A percentile compares a stretch with the other conserved stretches of the same genome.
phyloP scores from a whole-genome alignment of 1,140 invertebrate genomes.

The Monomorium pharaonis region DNA sequence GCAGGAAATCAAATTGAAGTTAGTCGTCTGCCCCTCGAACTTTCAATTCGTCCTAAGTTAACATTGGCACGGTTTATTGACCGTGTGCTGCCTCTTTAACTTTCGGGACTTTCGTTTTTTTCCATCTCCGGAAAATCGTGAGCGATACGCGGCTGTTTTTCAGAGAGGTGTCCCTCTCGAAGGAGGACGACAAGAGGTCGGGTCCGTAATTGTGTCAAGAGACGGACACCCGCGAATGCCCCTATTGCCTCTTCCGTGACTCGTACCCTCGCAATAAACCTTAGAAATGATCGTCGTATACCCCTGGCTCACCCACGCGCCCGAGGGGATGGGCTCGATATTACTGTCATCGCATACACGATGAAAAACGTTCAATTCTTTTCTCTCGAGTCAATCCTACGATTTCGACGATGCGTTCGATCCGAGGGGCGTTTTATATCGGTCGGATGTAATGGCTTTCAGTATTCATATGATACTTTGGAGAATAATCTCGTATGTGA shows the following conservation, averaged over 20 bases:
- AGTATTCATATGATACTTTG: slow-evolving; percentile 32
- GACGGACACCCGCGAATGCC: background rate
- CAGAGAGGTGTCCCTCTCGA: background rate
- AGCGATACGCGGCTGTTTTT: slow-evolving; percentile 4
- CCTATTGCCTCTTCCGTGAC: background rate
- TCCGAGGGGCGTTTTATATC: slow-evolving; percentile 34
- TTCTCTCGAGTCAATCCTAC: slow-evolving; percentile 16
- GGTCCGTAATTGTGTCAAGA: slow-evolving; percentile 34
- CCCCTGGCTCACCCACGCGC: background rate
- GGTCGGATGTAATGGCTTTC: background rate
- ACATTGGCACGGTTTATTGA: slow-evolving; percentile 49
- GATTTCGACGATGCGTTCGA: slow-evolving; percentile 14
- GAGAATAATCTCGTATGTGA: background rate
- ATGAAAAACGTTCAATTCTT: slow-evolving; percentile 51
- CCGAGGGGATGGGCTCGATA: slow-evolving; percentile 9
- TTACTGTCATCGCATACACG: slow-evolving; percentile 33
- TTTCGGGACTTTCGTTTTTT: slow-evolving; percentile 55
- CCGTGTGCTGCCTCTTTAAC: slow-evolving; percentile 20
- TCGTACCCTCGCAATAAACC: slow-evolving; percentile 37
- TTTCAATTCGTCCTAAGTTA: slow-evolving; percentile 76
- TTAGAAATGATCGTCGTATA: slow-evolving; percentile 37
- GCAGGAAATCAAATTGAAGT: slow-evolving; percentile 65
- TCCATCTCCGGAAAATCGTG: background rate
- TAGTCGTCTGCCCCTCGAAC: slow-evolving; percentile 54
- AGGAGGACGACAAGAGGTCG: background rate